Conservation (phyloP, 2,888 invertebrate species). For the Biston stratarius region DNA sequence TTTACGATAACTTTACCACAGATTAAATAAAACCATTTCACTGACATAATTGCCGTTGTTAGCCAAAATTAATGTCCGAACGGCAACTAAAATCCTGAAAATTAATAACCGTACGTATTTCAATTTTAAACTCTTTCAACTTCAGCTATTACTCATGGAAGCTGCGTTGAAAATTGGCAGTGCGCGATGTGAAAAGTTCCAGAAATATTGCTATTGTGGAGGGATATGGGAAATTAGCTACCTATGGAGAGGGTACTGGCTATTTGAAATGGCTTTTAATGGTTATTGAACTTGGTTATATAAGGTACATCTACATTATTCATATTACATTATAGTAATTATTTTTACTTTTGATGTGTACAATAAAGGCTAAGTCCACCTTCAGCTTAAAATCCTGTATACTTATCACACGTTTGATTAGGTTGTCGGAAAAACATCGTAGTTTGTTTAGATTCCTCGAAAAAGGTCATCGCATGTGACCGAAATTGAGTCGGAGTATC, state of each 20-base stretch:
- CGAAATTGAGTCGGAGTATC: no score
- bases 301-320: background rate
- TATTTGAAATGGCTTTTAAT: background rate
- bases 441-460: no score
- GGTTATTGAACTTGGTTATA: constrained; percentile 18
- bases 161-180: constrained; percentile 64
- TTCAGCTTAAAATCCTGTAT: no score
- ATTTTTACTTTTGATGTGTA: no score
- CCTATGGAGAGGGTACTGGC: background rate
- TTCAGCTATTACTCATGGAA: constrained; percentile 73
- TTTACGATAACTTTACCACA: background rate
- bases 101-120: constrained; percentile 75
- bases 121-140: constrained; percentile 78
- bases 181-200: constrained; percentile 64
- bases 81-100: constrained; percentile 64
- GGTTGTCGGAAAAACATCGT: no score
- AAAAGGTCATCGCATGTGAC: no score
- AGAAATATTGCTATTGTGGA: constrained; percentile 14
- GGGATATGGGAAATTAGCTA: background rate
- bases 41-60: constrained; percentile 3
- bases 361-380: no score
- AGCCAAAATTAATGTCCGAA: constrained; percentile 55
- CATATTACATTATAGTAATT: background rate
- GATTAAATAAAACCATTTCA: background rate
- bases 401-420: no score